A percentile compares a stretch with the other conserved stretches of the same genome.
These are phyloP conservation scores for Lithophane socia DNA, from an alignment of 2,888 invertebrate species.

Conservation along the genomic window DNA sequence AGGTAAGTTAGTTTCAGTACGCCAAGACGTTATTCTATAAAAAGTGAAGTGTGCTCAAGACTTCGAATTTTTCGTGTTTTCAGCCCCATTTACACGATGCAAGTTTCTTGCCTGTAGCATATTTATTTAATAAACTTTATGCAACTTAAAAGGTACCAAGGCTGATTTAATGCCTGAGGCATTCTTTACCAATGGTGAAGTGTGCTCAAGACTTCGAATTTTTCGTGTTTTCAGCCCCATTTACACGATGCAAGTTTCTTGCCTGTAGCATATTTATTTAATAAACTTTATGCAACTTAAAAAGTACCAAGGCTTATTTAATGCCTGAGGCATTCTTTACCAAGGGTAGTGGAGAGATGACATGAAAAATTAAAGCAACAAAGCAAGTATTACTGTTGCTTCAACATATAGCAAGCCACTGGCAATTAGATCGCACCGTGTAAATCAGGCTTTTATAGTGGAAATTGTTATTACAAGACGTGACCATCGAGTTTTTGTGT, in stretches of 20 bases:
- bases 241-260: not conserved
- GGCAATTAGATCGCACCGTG: not conserved
- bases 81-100: not conserved
- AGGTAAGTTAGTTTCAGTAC: slow-evolving; percentile 40
- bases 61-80: not conserved
- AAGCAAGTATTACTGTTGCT: not conserved
- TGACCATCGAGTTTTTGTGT: not conserved
- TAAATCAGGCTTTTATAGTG: not conserved
- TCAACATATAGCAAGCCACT: not conserved
- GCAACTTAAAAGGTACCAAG: not conserved
- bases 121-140: not conserved
- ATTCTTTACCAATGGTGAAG: not conserved
- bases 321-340: not conserved
- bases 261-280: not conserved
- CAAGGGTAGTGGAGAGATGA: not conserved
- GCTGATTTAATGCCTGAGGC: not conserved
- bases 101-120: not conserved
- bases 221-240: not conserved
- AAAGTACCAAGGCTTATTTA: not conserved
- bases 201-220: not conserved
- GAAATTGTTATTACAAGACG: not conserved
- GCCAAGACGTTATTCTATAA: not conserved
- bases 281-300: not conserved
- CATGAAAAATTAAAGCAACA: not conserved
- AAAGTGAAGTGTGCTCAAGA: not conserved